Conservation (phyloP, 2,888 invertebrate genomes). For the Chrysomela aeneicollis region DNA sequence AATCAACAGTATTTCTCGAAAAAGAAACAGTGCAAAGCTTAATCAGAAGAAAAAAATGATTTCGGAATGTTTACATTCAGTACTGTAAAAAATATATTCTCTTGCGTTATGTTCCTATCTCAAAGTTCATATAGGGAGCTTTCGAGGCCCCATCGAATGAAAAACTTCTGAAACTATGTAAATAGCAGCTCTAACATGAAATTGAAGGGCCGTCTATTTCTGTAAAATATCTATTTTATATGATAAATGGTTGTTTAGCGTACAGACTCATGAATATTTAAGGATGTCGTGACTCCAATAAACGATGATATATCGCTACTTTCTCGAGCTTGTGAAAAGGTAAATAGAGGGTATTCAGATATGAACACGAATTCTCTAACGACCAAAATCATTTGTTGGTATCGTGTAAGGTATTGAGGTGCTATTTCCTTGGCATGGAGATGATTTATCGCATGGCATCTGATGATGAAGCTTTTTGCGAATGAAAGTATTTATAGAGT, state of each 20-base stretch:
- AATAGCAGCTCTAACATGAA: neutral
- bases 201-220: neutral
- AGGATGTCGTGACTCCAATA: conserved; percentile 51
- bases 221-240: conserved; percentile 32
- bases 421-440: neutral
- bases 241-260: conserved; percentile 50
- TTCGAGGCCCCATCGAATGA: neutral
- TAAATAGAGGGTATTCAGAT: conserved; percentile 44
- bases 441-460: neutral
- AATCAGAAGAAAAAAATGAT: no score
- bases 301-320: conserved; percentile 51
- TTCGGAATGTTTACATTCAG: no score
- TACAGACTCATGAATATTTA: conserved; percentile 48
- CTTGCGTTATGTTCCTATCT: neutral
- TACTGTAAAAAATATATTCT: no score
- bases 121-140: neutral
- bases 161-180: neutral
- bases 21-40: no score
- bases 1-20: no score
- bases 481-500: no score
- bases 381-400: conserved; percentile 37
- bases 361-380: conserved; percentile 35
- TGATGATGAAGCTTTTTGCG: no score
- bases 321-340: conserved; percentile 43
- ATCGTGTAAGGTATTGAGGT: conserved; percentile 13